Conservation (phyloP, 1,140 invertebrate genomes). For the Phenacoccus solenopsis region DNA sequence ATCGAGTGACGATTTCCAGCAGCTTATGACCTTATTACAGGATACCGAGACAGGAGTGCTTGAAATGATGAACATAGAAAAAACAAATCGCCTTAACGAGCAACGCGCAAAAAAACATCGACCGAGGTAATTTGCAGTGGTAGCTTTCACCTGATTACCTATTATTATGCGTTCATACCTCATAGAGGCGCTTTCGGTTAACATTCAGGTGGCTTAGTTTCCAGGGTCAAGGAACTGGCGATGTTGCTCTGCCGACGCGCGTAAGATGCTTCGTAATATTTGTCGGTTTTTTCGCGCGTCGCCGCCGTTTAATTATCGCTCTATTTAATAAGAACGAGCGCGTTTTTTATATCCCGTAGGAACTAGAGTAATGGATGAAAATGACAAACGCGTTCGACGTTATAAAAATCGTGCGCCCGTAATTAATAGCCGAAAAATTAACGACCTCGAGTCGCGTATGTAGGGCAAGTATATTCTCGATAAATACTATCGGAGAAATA, state of each 20-base stretch:
- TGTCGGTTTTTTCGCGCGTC: not conserved
- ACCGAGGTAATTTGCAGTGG: constrained; percentile 4
- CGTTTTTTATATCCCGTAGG: not conserved
- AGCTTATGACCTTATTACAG: no score
- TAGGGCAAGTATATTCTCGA: not conserved
- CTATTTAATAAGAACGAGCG: not conserved
- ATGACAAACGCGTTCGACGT: not conserved
- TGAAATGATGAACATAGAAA: not conserved
- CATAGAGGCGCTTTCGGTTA: constrained; percentile 8
- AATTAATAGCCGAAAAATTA: constrained; percentile 3
- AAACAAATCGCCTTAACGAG: not conserved
- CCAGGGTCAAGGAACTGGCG: constrained; percentile 15
- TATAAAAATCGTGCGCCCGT: not conserved
- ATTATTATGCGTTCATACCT: constrained; percentile 18
- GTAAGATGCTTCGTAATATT: constrained; percentile 3
- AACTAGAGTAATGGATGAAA: not conserved
- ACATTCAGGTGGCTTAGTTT: constrained; percentile 15
- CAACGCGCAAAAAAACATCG: not conserved
- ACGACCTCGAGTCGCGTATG: not conserved
- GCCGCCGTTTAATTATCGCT: not conserved
- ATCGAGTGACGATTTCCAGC: not conserved
- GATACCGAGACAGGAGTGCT: no score
- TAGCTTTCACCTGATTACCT: constrained; percentile 15
- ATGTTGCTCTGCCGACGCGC: not conserved
- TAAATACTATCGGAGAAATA: not conserved